Base-by-base conservation (phyloP, 2,888 invertebrate species). In the Ophion ventricosus region DNA sequence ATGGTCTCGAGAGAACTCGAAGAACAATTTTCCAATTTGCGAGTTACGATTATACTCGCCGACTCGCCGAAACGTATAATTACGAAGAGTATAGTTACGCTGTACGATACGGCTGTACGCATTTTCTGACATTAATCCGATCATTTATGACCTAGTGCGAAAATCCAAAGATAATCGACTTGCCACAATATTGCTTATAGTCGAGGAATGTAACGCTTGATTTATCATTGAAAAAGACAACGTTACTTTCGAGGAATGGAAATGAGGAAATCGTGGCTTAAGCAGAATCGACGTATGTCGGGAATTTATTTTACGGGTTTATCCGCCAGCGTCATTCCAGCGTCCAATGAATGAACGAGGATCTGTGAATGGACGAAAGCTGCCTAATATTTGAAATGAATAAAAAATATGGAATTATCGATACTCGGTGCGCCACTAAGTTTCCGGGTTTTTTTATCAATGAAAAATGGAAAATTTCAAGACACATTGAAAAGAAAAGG, bases 21-120 rank as follows among this genome's bases (percentile, higher is more conserved):
- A 20, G 59, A 56, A 80, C 29, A 20, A 80, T 80, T 77, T 80
- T 80, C 69, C 73, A 80, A 80, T 83, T 80, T 77, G 80, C 63
- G n/a, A 73, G 54, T 17, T 73, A 64, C 73, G 80, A 74, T 59
- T 76, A n/a, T n/a, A 70, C 76, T 61, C 63, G 79, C 14, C 40
- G 40, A 43, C 69, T 70, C 49, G 35, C 2, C 54, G n/a, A 73
- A 77, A 83, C 80, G 25, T 83, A 67, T 77, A 73, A 83, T 83
- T 83, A 83, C 67, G 4, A 20, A 40, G 29, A 59, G 40, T 61
- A 40, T 73, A n/a, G n/a, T 23, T 17, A 35, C 64, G 64, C 20
- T 56, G n/a, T 14, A 56, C 49, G 49, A 2, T 61, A 61, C 59
- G 7, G 23, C 35, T 7, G n/a, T n/a, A 40, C 17, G 11, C 59